These are phyloP conservation scores for Guaruba guarouba DNA, from an alignment of 2,113 vertebrate genomes.

Conservation along the genomic window DNA sequence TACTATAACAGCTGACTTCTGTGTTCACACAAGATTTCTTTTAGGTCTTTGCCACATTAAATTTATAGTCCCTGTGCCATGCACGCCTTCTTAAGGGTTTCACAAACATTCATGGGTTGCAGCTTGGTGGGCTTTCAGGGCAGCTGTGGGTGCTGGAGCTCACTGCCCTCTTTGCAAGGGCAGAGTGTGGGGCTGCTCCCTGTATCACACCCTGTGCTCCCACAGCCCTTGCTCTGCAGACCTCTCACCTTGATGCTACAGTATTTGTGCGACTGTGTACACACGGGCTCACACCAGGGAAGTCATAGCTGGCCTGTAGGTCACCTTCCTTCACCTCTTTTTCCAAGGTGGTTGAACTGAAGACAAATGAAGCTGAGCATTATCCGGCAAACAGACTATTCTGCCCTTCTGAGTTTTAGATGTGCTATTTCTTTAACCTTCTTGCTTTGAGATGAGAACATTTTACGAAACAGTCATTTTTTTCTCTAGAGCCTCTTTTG, in stretches of 20 bases:
- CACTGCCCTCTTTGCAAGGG: not conserved
- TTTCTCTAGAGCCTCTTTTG: constrained; percentile 2
- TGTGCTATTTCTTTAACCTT: not conserved
- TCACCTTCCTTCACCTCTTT: not conserved
- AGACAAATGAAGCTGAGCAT: not conserved
- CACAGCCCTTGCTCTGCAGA: not conserved
- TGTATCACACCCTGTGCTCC: not conserved
- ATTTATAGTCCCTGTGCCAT: not conserved
- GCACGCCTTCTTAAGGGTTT: not conserved
- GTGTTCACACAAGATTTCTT: not conserved
- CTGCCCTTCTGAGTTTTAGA: not conserved
- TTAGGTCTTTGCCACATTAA: not conserved
- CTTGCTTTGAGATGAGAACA: not conserved
- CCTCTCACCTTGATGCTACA: not conserved
- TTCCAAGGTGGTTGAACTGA: not conserved
- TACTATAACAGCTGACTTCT: not conserved
- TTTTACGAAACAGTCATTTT: constrained; percentile 4
- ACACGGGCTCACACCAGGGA: accelerated
- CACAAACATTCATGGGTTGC: not conserved
- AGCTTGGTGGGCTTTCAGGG: accelerated
- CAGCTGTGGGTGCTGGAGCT: not conserved
- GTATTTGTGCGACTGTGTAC: not conserved
- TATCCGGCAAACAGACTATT: not conserved
- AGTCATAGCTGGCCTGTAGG: not conserved
- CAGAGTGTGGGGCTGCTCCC: not conserved